Conservation (phyloP, 2,113 vertebrate species). For the Ivindomyrus marchei region DNA sequence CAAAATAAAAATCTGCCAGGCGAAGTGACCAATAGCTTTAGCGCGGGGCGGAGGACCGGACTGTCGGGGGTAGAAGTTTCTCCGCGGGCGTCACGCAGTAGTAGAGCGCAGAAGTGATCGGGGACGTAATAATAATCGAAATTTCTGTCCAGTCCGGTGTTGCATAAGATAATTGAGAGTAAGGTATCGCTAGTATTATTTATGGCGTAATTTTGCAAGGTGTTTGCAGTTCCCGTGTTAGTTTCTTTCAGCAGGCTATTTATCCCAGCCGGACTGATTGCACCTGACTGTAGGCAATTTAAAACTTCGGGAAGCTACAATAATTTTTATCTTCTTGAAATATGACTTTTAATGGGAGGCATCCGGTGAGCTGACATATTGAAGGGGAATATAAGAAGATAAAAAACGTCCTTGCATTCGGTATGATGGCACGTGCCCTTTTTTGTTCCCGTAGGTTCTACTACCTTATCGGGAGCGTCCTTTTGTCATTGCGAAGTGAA, state of each 20-base stretch:
- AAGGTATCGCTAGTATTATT: neutral
- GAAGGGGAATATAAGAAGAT: neutral
- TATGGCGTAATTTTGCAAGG: neutral
- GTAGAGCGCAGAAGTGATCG: neutral
- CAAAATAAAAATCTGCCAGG: neutral
- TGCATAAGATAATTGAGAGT: neutral
- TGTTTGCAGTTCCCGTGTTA: neutral
- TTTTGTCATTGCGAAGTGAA: neutral
- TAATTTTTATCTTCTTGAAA: neutral
- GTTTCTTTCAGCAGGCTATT: neutral
- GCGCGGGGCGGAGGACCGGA: slow-evolving; percentile 25
- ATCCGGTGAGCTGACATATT: neutral
- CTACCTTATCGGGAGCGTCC: neutral
- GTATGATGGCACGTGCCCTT: neutral
- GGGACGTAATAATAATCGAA: neutral
- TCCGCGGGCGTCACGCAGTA: neutral
- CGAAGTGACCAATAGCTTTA: slow-evolving; percentile 24
- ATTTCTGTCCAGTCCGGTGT: neutral
- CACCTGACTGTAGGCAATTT: neutral
- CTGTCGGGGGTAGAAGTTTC: slow-evolving; percentile 29
- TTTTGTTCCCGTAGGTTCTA: neutral
- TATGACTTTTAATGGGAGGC: neutral
- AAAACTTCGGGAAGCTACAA: neutral
- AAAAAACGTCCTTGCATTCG: neutral
- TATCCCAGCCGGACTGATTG: neutral